Conservation (phyloP, 2,888 invertebrate genomes). For the Andrena camellia region DNA sequence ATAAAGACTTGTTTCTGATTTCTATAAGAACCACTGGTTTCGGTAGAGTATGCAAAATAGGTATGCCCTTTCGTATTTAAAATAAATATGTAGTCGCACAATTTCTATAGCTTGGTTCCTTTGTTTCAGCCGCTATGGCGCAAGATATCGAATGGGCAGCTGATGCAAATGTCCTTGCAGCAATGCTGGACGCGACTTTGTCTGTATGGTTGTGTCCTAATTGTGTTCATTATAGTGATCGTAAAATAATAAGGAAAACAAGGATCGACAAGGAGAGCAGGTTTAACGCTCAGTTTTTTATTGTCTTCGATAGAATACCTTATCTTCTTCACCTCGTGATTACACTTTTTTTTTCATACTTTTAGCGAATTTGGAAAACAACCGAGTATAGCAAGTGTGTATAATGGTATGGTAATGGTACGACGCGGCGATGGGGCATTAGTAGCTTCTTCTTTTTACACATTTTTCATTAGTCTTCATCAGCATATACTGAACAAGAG, state of each 20-base stretch:
- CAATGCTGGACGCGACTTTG: slow-evolving; percentile 91
- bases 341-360: slow-evolving; percentile 15
- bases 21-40: slow-evolving; percentile 87
- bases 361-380: slow-evolving; percentile 94
- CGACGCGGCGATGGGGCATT: slow-evolving; percentile 96
- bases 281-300: slow-evolving; percentile 69
- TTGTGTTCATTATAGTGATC: slow-evolving; percentile 85
- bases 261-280: slow-evolving; percentile 85
- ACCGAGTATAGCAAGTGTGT: slow-evolving; percentile 92
- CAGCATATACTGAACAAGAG: slow-evolving; percentile 90
- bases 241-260: slow-evolving; percentile 88
- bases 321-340: background rate
- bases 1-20: slow-evolving; percentile 94
- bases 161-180: slow-evolving; percentile 92
- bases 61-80: slow-evolving; percentile 62
- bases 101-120: background rate
- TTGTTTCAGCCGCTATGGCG: slow-evolving; percentile 87
- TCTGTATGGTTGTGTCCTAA: slow-evolving; percentile 92
- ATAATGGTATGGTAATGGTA: slow-evolving; percentile 93
- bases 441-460: slow-evolving; percentile 85
- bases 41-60: slow-evolving; percentile 83
- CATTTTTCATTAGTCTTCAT: slow-evolving; percentile 86
- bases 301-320: background rate
- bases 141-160: slow-evolving; percentile 90
- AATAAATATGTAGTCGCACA: background rate